Evolutionary conservation across 2,888 invertebrate genomes (phyloP), one percentile per base, ranked within the genome.

Genomic region (Ellobium chinense): DNA sequence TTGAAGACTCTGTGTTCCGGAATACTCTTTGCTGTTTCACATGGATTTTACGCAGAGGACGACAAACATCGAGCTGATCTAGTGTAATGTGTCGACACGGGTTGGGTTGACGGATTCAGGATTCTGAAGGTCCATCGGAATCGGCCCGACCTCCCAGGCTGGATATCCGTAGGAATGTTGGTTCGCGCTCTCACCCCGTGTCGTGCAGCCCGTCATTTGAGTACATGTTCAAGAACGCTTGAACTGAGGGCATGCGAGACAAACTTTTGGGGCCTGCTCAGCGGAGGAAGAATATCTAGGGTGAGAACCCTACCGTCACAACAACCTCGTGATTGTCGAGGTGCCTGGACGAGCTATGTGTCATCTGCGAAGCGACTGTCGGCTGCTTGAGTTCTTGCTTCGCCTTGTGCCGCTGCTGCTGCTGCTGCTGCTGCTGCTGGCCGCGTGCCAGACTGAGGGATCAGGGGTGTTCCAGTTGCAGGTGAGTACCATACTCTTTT

Each of bases 381-480:
- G 72, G 63, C 70, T 63, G 34, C 56, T 78, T 31, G 24, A 63
- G 62, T 70, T 63, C 14, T 27, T 46, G 46, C 56, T 65, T 56
- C 68, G 31, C 21, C 34, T 73, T 7, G 39, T 31, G 58, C 37
- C 34, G 62, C 70, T 80, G 39, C 29, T 81, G 66, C 34, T 77
- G 65, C 39, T 73, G n/a, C 46, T 76, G 1, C 39, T 70, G 60
- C 27, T 81, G 66, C 56, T 77, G 65, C 39, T 75, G 46, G 66
- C 62, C 7, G 12, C 37, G 37, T 36, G 29, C 37, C 77, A 18
- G 39, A 58, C 74, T 14, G 54, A n/a, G 21, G 73, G 74, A 29
- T 74, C 80, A 1, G 80, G 80, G 24, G 80, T 81, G 21, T 72
- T 81, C n/a, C 81, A 75, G 37, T 54, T 81, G 31, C 81, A 75